Conservation (phyloP, 2,888 invertebrate genomes). For the Allygus modestus region DNA sequence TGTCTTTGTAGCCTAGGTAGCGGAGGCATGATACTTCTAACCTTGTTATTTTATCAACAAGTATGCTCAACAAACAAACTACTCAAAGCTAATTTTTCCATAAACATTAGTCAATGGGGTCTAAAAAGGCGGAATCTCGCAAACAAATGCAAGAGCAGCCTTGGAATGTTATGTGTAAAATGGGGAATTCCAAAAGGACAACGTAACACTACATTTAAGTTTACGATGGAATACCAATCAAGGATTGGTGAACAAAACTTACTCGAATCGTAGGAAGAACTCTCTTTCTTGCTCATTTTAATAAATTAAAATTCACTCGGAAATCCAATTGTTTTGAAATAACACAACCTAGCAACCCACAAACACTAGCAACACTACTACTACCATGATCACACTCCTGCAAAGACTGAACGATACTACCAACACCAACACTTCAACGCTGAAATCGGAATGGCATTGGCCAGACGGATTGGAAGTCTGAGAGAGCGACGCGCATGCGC, state of each 20-base stretch:
- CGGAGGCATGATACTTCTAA: no score
- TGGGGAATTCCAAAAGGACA: slow-evolving; percentile 45
- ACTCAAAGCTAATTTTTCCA: no score
- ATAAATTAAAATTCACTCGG: background rate
- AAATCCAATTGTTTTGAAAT: background rate
- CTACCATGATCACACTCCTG: slow-evolving; percentile 18
- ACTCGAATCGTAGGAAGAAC: background rate
- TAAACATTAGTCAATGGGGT: no score
- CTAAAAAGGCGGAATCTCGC: no score
- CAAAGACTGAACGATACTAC: background rate
- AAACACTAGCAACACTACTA: background rate
- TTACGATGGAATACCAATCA: background rate
- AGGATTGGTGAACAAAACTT: background rate
- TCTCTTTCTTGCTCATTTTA: slow-evolving; percentile 55
- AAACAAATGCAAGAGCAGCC: slow-evolving; percentile 16
- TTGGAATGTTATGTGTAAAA: slow-evolving; percentile 48
- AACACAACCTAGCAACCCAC: slow-evolving; percentile 11
- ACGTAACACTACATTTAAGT: background rate
- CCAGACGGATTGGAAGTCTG: slow-evolving; percentile 13
- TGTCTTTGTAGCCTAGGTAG: no score
- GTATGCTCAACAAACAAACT: no score
- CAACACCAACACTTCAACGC: background rate
- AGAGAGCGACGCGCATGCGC: slow-evolving; percentile 39
- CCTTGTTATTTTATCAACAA: no score
- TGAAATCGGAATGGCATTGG: slow-evolving; percentile 45